These are phyloP conservation scores for Erebia palarica DNA, from an alignment of 2,888 invertebrate species.

Conservation along the genomic window DNA sequence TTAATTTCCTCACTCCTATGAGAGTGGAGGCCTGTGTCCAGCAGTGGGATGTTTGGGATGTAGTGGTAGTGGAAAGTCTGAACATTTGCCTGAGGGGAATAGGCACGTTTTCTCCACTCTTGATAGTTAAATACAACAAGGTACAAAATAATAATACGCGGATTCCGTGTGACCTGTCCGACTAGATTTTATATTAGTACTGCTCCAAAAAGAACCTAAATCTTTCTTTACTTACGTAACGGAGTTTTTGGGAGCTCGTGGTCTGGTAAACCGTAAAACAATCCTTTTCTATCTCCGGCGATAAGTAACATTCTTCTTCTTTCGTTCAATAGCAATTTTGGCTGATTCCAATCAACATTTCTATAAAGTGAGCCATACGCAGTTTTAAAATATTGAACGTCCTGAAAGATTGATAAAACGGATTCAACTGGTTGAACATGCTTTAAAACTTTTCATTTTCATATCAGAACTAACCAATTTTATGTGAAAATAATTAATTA, in stretches of 20 bases:
- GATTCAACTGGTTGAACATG: background rate
- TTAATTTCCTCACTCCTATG: no score
- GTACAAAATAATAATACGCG: no score
- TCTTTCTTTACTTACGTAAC: background rate
- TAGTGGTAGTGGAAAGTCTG: no score
- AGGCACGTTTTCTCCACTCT: no score
- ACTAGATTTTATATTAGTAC: background rate
- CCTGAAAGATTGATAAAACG: slow-evolving; percentile 39
- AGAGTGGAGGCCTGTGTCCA: no score
- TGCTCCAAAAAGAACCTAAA: background rate
- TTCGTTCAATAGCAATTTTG: slow-evolving; percentile 56
- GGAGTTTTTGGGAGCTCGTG: slow-evolving; percentile 44
- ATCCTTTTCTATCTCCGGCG: slow-evolving; percentile 56
- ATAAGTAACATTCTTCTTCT: slow-evolving; percentile 52
- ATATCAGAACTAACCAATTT: slow-evolving; percentile 47
- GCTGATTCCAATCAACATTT: slow-evolving; percentile 58
- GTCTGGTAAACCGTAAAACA: slow-evolving; percentile 52
- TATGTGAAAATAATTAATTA: slow-evolving; percentile 38
- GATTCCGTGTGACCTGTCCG: no score
- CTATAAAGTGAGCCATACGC: slow-evolving; percentile 45
- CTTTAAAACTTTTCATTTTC: background rate
- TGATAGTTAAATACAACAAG: no score
- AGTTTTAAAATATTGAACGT: slow-evolving; percentile 52
- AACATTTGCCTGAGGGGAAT: no score
- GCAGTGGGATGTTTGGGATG: no score